phyloP scores from a whole-genome alignment of 1,140 invertebrate genomes.

The Metaphire vulgaris region DNA sequence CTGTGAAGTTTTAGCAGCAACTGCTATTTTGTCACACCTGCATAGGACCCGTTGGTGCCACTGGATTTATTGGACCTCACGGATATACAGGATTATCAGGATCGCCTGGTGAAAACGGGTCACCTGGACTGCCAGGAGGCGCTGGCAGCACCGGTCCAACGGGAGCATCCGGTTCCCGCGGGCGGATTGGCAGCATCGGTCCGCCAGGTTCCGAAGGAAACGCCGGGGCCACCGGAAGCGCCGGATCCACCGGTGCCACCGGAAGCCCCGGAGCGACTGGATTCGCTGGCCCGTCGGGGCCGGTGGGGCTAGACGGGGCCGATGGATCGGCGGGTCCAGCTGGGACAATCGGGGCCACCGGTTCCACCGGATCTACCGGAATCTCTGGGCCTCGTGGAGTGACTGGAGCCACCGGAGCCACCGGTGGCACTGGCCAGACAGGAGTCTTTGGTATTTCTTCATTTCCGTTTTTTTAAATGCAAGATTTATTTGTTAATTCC shows the following conservation, averaged over 20 bases:
- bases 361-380: conserved; percentile 8
- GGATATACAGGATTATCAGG: no score
- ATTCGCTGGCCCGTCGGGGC: neutral
- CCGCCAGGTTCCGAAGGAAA: neutral
- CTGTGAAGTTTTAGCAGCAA: no score
- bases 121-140: no score
- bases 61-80: no score
- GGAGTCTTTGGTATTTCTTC: no score
- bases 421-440: conserved; percentile 9
- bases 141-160: no score
- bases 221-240: conserved; percentile 1
- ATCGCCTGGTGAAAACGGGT: no score
- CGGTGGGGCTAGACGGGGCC: neutral
- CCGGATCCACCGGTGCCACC: conserved; percentile 5
- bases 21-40: no score
- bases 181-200: no score
- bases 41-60: no score
- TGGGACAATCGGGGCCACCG: conserved; percentile 7
- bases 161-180: neutral
- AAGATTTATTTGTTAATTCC: no score
- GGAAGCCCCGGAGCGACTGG: conserved; percentile 2
- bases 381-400: neutral
- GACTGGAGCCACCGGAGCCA: conserved; percentile 15
- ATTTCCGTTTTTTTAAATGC: no score
- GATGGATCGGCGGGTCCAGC: neutral